Base-by-base conservation (phyloP, 2,888 invertebrate genomes). In the Ligdia adustata region DNA sequence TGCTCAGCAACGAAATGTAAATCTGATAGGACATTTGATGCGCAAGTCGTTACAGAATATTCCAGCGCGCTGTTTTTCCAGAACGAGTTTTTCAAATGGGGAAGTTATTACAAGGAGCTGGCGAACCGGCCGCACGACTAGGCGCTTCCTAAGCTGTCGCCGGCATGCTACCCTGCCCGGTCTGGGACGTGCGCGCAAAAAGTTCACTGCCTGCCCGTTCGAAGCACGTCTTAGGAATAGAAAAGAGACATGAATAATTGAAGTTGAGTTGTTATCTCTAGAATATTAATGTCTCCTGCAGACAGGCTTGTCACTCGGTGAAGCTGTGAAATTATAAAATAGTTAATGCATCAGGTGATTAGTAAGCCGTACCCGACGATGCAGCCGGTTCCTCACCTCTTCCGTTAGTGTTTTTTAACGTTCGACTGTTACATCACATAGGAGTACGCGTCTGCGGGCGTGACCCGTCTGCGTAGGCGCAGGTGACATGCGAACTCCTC, bases 381-480 rank as follows among this genome's bases (percentile, higher is more conserved):
- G 62, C 64, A 70, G 74, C 75, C 75, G 75, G 79, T 81, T 78
- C 77, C 78, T 72, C 75, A 66, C 75, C 75, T 79, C 79, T 82
- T 87, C 84, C 86, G 84, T 72, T 81, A 71, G 67, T 56, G 68
- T 75, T 80, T 85, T 81, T 82, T 77, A 72, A 81, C 64, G 64
- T 64, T 74, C 59, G 65, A 62, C 72, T 75, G 79, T 87, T 87
- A 81, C 82, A 84, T 86, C 81, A 42, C 48, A 86, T 77, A 81
- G 74, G 57, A 68, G 61, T 66, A 65, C 66, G 66, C 71, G 68
- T 66, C 72, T 62, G 66, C 64, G 53, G 69, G 76, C 77, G 75
- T 77, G 83, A 79, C 79, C 75, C 66, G 72, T 70, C 69, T 75
- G 86, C 80, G 84, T 83, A 75, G 86, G 83, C 84, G 87, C 83